phyloP scores from a whole-genome alignment of 2,113 vertebrate genomes.

The Platanista minor region DNA sequence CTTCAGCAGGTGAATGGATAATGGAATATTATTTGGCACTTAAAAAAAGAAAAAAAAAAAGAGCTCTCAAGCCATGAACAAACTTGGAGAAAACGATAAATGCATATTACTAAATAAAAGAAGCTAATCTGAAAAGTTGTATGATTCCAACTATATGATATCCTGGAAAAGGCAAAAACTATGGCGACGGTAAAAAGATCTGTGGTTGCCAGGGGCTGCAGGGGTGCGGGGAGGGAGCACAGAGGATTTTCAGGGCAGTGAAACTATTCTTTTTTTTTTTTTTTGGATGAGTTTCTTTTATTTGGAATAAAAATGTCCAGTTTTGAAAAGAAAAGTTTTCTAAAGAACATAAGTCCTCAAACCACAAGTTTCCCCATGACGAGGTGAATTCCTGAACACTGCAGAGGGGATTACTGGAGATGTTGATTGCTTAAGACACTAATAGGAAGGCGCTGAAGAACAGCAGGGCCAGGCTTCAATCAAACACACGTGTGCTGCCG shows the following conservation, averaged over 20 bases:
- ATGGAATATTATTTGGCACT: not conserved
- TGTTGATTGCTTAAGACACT: not conserved
- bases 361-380: not conserved
- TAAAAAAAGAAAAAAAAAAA: too few relatives aligned
- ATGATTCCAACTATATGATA: not conserved
- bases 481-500: not conserved
- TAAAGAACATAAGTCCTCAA: not conserved
- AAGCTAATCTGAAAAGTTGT: not conserved
- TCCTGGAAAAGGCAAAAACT: not conserved
- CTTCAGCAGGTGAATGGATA: not conserved
- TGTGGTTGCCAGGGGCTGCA: not conserved
- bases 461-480: not conserved
- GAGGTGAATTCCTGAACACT: not conserved
- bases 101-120: not conserved
- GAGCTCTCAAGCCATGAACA: not conserved
- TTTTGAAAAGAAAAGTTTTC: not conserved
- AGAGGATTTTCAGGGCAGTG: not conserved
- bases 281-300: not conserved
- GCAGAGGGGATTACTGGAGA: not conserved
- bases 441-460: not conserved
- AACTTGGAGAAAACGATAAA: not conserved
- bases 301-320: not conserved
- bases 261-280: too few relatives aligned
- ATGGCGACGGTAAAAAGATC: not conserved
- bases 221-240: not conserved